A percentile compares a stretch with the other conserved stretches of the same genome.
These are phyloP conservation scores for Drosophila baimaii DNA, from an alignment of 1,140 invertebrate species.

Conservation along the genomic window DNA sequence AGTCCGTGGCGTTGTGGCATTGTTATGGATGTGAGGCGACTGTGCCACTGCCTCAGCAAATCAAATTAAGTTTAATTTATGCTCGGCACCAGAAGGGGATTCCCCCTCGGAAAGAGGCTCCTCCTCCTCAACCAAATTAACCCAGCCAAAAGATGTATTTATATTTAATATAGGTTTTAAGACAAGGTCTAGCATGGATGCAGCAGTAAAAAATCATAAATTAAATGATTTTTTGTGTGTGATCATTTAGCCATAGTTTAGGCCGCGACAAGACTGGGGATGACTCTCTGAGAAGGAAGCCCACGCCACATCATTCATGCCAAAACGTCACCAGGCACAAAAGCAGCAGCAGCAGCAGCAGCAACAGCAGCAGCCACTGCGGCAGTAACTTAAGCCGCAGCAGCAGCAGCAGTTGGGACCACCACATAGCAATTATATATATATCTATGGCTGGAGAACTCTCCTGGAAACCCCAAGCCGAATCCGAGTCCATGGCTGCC, in stretches of 20 bases:
- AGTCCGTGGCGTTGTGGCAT: conserved; percentile 43
- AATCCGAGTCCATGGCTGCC: conserved; percentile 31
- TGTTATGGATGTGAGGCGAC: conserved; percentile 59
- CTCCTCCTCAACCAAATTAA: too few species aligned
- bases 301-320: conserved; percentile 82
- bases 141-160: too few species aligned
- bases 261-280: conserved; percentile 27
- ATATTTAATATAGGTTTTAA: background rate
- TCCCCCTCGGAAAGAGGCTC: too few species aligned
- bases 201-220: background rate
- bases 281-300: conserved; percentile 58
- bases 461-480: conserved; percentile 2
- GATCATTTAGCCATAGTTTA: background rate
- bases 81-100: conserved; percentile 16
- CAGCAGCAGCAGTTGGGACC: conserved; percentile 29
- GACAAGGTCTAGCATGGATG: conserved; percentile 20
- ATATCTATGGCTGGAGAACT: conserved; percentile 1
- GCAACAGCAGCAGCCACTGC: background rate
- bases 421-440: conserved; percentile 75
- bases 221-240: conserved; percentile 5
- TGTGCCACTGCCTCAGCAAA: conserved; percentile 33
- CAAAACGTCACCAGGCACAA: conserved; percentile 58
- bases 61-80: conserved; percentile 72
- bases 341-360: conserved; percentile 2
- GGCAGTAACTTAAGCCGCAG: conserved; percentile 41